Conservation (phyloP, 2,888 invertebrate species). For the Melieria picta region DNA sequence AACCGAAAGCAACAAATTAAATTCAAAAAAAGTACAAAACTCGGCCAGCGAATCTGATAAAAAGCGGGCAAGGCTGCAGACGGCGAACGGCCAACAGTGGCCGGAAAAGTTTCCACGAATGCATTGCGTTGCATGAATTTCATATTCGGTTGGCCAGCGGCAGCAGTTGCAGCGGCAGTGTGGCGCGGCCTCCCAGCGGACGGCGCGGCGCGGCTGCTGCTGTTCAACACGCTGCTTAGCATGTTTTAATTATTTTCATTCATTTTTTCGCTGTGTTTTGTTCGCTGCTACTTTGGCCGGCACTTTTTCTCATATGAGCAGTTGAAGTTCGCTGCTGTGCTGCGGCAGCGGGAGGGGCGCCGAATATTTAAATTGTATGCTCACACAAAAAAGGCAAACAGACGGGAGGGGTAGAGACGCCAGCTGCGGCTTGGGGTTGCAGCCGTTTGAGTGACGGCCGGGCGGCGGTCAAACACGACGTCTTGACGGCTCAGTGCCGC, state of each 20-base stretch:
- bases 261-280: constrained; percentile 32
- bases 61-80: too few relatives aligned
- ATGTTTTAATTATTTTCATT: constrained; percentile 48
- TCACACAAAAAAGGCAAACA: constrained; percentile 1
- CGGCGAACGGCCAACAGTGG: too few relatives aligned
- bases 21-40: too few relatives aligned
- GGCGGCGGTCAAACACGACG: constrained; percentile 27
- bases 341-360: background rate
- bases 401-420: constrained; percentile 18
- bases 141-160: constrained; percentile 36
- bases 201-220: constrained; percentile 27
- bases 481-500: constrained; percentile 35
- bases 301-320: constrained; percentile 3
- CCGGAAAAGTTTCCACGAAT: constrained; percentile 37
- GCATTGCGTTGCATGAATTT: constrained; percentile 4
- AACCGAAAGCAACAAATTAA: too few relatives aligned
- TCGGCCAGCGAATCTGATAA: too few relatives aligned
- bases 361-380: constrained; percentile 12
- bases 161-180: constrained; percentile 23
- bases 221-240: constrained; percentile 46
- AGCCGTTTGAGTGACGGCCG: constrained; percentile 23
- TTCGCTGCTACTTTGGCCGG: background rate
- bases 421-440: background rate
- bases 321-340: background rate
- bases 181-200: background rate